Base-by-base conservation (phyloP, 2,797 vertebrate genomes). In the Sternarchorhynchus goeldii region DNA sequence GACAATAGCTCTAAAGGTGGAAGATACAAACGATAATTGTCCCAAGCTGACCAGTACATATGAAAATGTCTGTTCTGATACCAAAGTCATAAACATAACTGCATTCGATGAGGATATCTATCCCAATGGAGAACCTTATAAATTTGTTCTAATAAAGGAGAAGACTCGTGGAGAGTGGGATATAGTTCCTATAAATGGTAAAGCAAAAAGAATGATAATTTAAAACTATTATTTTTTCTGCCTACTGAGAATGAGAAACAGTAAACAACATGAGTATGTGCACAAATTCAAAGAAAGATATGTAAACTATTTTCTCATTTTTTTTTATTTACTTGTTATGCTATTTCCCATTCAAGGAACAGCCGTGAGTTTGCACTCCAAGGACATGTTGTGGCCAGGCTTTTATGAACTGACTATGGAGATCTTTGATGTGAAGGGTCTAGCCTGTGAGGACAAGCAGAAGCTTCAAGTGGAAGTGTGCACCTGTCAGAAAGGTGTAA, bases 11-110 rank as follows among this genome's bases (percentile, higher is more conserved):
- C 91, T 99, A 81, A 79, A 88, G 0, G 92, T 99, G 14, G 34
- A 77, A 32, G 95, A 99, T 83, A 78, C 85, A 78, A 99, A 99
- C 66, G 96, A 98, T 89, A 92, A 98, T 81, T 96, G 96, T 74
- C 97, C 97, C 1, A 83, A 80, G 16, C 87, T 99, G 79, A 85
- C 89, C 14, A 88, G 93, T 70, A 86, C 77, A 0, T 66, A 84
- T 1, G 89, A 77, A 53, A 91, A 12, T 0, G 29, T 95, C 29
- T 99, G 97, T 81, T 87, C 90, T 0, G 67, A 94, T 18, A 3
- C 77, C 10, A 89, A 87, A 2, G 90, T 87, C 0, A 86, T 97
- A 62, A 85, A 91, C 5, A 84, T 96, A 21, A 95, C 92, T 0
- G 97, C 92, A 3, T 12, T 16, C 4, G 97, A 99, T 86, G 79